Percentiles rank a stretch among this genome's conserved stretches.
Conservation (phyloP, 2,797 vertebrate species). For the Onychomys torridus region DNA sequence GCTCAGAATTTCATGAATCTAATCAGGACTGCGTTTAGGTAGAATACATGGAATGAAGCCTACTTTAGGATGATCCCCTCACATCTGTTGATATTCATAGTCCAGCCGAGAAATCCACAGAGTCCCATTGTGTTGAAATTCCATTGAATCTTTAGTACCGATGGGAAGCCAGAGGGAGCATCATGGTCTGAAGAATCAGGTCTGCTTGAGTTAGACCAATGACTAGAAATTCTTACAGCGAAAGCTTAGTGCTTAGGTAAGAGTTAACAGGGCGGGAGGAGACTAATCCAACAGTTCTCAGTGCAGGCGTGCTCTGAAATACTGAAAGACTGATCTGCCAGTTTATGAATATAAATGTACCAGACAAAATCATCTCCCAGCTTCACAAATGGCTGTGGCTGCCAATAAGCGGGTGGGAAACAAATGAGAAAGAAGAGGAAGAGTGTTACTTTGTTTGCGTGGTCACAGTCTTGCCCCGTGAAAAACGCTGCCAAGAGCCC, state of each 20-base stretch:
- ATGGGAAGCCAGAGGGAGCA: neutral
- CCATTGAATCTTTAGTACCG: neutral
- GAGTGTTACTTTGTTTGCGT: constrained; percentile 63
- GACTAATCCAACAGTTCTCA: constrained; percentile 48
- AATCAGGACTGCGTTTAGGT: constrained; percentile 58
- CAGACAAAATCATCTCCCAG: constrained; percentile 25
- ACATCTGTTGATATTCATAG: constrained; percentile 36
- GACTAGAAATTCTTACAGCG: neutral
- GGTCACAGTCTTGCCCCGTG: constrained; percentile 57
- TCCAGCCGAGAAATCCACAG: neutral
- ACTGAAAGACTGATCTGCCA: constrained; percentile 33
- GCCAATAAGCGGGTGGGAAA: constrained; percentile 30
- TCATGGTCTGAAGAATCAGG: neutral
- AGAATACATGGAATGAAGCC: constrained; percentile 32
- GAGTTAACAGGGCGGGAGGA: constrained; percentile 31
- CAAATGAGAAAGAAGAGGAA: constrained; percentile 34
- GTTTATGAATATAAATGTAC: constrained; percentile 70
- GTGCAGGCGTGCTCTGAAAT: constrained; percentile 49
- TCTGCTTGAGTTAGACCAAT: neutral
- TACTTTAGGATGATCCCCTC: constrained; percentile 44
- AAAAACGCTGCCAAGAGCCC: constrained; percentile 76
- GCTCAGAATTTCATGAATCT: constrained; percentile 65
- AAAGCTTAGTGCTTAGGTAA: neutral
- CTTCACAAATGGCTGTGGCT: constrained; percentile 71
- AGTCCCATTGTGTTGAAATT: neutral